These are phyloP conservation scores for Hemibagrus wyckioides DNA, from an alignment of 2,113 vertebrate genomes.

Conservation along the genomic window DNA sequence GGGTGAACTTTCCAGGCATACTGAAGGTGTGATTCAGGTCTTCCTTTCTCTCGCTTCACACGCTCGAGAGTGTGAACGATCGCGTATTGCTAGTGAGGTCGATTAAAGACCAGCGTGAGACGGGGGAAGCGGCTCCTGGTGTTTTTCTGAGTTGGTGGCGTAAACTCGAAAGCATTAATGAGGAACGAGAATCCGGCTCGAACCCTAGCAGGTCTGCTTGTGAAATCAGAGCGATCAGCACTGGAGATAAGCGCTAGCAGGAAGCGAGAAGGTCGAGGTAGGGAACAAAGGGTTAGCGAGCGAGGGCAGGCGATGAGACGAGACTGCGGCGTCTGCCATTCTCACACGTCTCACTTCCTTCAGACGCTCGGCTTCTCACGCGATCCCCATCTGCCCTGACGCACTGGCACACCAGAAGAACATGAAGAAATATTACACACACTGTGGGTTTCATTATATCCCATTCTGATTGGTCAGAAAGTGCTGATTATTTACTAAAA, in stretches of 20 bases:
- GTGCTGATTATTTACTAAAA: not conserved
- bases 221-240: not conserved
- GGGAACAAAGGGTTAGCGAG: slow-evolving; percentile 41
- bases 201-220: not conserved
- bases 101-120: not conserved
- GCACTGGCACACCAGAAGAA: not conserved
- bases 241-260: slow-evolving; percentile 15
- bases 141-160: not conserved
- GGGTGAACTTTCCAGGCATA: slow-evolving; percentile 3
- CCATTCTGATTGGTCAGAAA: not conserved
- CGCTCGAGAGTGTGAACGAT: not conserved
- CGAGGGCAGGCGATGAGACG: slow-evolving; percentile 40
- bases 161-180: not conserved
- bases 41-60: not conserved
- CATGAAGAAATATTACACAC: not conserved
- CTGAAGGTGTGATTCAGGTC: slow-evolving; percentile 3
- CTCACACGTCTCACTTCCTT: slow-evolving; percentile 53
- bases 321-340: slow-evolving; percentile 49
- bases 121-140: too few species aligned
- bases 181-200: not conserved
- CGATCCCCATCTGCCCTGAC: slow-evolving; percentile 28
- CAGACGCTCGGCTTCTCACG: slow-evolving; percentile 47
- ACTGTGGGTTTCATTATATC: not conserved
- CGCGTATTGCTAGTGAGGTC: not conserved
- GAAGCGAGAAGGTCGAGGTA: slow-evolving; percentile 47